Evolutionary conservation across 2,888 invertebrate genomes (phyloP).

Genomic region (Oligia latruncula): DNA sequence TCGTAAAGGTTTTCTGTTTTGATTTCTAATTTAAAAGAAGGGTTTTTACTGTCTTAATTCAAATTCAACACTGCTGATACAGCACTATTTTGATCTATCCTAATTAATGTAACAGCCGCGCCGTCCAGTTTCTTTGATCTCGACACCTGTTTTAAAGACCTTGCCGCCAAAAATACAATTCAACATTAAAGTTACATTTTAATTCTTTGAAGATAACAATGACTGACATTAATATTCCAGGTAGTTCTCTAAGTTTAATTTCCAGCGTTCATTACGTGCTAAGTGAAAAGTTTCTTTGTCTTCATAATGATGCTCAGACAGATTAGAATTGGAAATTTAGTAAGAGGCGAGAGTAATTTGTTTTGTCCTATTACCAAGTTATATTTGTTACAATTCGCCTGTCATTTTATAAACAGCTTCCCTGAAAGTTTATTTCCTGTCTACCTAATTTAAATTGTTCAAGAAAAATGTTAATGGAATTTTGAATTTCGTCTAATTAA

Average conservation of each 20-base stretch:
- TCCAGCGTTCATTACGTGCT: constrained; percentile 71
- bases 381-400: constrained; percentile 56
- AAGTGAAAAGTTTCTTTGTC: constrained; percentile 79
- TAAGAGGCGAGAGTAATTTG: constrained; percentile 68
- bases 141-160: not conserved
- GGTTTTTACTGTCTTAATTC: not conserved
- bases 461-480: constrained; percentile 39
- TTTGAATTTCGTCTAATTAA: constrained; percentile 37
- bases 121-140: not conserved
- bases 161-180: constrained; percentile 7
- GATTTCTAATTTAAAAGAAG: not conserved
- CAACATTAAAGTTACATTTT: constrained; percentile 19
- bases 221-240: constrained; percentile 66
- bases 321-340: constrained; percentile 76
- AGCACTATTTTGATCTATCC: not conserved
- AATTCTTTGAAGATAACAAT: constrained; percentile 52
- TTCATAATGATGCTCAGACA: constrained; percentile 70
- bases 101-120: not conserved
- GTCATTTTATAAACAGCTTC: constrained; percentile 60
- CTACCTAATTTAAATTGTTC: constrained; percentile 52
- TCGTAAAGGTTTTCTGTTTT: not conserved
- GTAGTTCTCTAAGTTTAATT: constrained; percentile 68
- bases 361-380: constrained; percentile 68
- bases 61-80: not conserved
- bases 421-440: constrained; percentile 44